phyloP scores from a whole-genome alignment of 2,888 invertebrate genomes.

The Timandra comae region DNA sequence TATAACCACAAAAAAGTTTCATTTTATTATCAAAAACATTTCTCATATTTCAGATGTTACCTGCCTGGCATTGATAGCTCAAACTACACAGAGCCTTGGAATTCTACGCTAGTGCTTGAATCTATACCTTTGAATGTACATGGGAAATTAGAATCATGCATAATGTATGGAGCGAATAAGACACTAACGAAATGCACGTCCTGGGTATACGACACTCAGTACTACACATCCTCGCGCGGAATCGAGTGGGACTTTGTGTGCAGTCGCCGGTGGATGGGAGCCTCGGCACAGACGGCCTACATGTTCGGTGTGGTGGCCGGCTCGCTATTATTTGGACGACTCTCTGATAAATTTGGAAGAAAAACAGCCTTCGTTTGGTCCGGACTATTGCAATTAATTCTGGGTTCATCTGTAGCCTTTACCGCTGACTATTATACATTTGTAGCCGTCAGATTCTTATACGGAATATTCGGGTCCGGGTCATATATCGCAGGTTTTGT shows the following conservation, averaged over 20 bases:
- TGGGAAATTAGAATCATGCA: slow-evolving; percentile 80
- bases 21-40: slow-evolving; percentile 9
- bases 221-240: slow-evolving; percentile 83
- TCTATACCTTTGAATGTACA: slow-evolving; percentile 77
- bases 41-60: slow-evolving; percentile 71
- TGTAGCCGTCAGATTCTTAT: slow-evolving; percentile 80
- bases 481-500: slow-evolving; percentile 83
- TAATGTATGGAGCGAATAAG: slow-evolving; percentile 64
- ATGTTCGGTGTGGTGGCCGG: slow-evolving; percentile 91
- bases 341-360: slow-evolving; percentile 88
- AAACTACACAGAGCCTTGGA: slow-evolving; percentile 70
- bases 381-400: slow-evolving; percentile 81
- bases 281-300: slow-evolving; percentile 84
- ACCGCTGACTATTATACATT: slow-evolving; percentile 84
- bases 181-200: slow-evolving; percentile 52
- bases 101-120: slow-evolving; percentile 65
- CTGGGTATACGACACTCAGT: slow-evolving; percentile 86
- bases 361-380: slow-evolving; percentile 88
- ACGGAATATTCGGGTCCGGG: slow-evolving; percentile 90
- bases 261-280: slow-evolving; percentile 87
- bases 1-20: slow-evolving; percentile 8
- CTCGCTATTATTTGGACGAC: slow-evolving; percentile 84
- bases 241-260: slow-evolving; percentile 93
- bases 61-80: slow-evolving; percentile 75
- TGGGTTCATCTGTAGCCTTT: slow-evolving; percentile 85